phyloP scores from a whole-genome alignment of 2,888 invertebrate genomes.

The Ormyrus pomaceus region DNA sequence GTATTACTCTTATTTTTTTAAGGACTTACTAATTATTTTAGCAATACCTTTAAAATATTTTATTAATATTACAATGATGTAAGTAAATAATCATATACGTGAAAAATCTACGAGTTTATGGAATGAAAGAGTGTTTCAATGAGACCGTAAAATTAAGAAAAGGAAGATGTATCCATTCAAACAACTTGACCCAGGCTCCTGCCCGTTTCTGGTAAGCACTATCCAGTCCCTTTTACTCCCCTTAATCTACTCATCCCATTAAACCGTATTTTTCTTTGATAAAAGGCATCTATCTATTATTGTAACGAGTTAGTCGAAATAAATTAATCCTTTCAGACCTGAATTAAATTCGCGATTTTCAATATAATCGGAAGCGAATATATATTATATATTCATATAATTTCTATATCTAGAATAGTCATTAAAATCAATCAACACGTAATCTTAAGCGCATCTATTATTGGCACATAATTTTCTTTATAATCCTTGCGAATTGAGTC shows the following conservation, averaged over 20 bases:
- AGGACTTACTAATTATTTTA: not conserved
- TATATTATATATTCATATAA: no score
- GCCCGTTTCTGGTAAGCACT: slow-evolving; percentile 76
- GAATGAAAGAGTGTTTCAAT: slow-evolving; percentile 60
- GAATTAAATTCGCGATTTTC: not conserved
- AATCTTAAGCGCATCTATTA: no score
- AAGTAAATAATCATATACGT: slow-evolving; percentile 14
- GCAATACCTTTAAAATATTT: not conserved
- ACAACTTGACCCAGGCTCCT: slow-evolving; percentile 75
- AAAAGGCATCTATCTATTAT: slow-evolving; percentile 47
- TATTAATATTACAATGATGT: slow-evolving; percentile 9
- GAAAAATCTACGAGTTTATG: slow-evolving; percentile 59
- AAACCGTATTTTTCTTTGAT: slow-evolving; percentile 63
- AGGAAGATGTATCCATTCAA: slow-evolving; percentile 72
- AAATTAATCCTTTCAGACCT: slow-evolving; percentile 25
- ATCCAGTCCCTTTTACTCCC: slow-evolving; percentile 75
- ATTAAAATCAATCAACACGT: no score
- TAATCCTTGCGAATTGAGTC: not conserved
- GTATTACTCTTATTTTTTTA: not conserved
- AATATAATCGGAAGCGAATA: not conserved
- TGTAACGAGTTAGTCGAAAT: slow-evolving; percentile 36
- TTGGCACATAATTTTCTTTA: no score
- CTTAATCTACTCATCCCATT: slow-evolving; percentile 74
- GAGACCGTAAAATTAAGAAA: slow-evolving; percentile 55
- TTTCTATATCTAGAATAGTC: no score